Base-by-base conservation (phyloP, 2,113 vertebrate species). In the Pseudorhombus dupliciocellatus region DNA sequence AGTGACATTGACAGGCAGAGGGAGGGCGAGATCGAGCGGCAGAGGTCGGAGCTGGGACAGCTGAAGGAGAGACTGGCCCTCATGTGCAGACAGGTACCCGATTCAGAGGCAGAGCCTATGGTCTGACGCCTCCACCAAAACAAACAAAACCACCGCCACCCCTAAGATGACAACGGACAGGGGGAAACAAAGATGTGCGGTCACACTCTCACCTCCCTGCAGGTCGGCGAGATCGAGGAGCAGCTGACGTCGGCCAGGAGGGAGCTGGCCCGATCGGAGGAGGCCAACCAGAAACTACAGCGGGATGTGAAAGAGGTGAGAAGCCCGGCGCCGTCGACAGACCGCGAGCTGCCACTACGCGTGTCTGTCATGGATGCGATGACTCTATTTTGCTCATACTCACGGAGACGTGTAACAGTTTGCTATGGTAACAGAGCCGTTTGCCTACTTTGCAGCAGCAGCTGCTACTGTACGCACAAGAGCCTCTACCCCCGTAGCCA, bases 141-240 rank as follows among this genome's bases (percentile, higher is more conserved):
- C 22, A 57, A 52, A 46, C 9, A 2, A 37, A 55, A 20, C 30
- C 30, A 46, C 40, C 18, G 10, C n/a, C 18, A 50, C 7, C 46
- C 20, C 46, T 6, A n/a, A 50, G 18, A 9, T 16, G 40, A 15
- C 18, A 50, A 50, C 46, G 2, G 48, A 56, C 50, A n/a, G n/a
- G 12, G 42, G 50, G 2, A 4, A 50, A n/a, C n/a, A n/a, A 50
- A n/a, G n/a, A 50, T 21, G 48, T 78, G 42, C 8, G 18, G 59
- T 51, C 54, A 0, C 59, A 0, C 22, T 52, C 24, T 81, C 31
- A 3, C 52, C 48, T 55, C 28, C 50, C 4, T 20, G 26, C 93
- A 97, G 93, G 95, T 97, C 72, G 95, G 95, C 0, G 95, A 97
- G 89, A 93, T 97, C 21, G 96, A 97, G 91, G 96, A 97, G 79